A percentile compares a stretch with the other conserved stretches of the same genome.
Evolutionary conservation across 1,140 invertebrate genomes (phyloP).

Genomic region (Rhopalosiphum padi): DNA sequence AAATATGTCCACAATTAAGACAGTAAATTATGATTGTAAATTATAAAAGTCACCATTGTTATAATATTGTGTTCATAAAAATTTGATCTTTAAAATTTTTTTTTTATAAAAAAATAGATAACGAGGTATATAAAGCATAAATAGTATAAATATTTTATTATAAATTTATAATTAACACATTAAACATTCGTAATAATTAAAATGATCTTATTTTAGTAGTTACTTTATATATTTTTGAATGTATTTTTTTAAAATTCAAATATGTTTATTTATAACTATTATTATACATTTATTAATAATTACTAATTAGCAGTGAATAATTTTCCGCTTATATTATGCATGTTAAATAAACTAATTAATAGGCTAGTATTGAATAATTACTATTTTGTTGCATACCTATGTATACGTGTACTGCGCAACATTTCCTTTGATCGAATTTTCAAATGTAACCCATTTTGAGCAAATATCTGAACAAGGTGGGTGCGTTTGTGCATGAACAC

Average conservation of each 20-base stretch:
- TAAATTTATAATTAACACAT: no score
- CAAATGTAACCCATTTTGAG: background rate
- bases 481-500: background rate
- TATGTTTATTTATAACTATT: background rate
- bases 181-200: background rate
- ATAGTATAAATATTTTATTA: background rate
- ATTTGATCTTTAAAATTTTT: no score
- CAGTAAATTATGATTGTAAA: background rate
- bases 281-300: background rate
- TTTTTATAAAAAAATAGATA: no score
- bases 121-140: no score
- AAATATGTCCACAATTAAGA: background rate
- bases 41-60: no score
- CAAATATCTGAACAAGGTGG: background rate
- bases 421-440: conserved; percentile 4
- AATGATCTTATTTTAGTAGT: background rate
- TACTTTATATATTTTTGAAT: background rate
- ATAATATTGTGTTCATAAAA: no score
- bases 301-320: background rate
- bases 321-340: background rate
- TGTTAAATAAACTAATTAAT: background rate
- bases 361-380: background rate
- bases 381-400: background rate
- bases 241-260: background rate
- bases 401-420: background rate